phyloP scores from a whole-genome alignment of 2,113 vertebrate species.

The Corythaixoides concolor region DNA sequence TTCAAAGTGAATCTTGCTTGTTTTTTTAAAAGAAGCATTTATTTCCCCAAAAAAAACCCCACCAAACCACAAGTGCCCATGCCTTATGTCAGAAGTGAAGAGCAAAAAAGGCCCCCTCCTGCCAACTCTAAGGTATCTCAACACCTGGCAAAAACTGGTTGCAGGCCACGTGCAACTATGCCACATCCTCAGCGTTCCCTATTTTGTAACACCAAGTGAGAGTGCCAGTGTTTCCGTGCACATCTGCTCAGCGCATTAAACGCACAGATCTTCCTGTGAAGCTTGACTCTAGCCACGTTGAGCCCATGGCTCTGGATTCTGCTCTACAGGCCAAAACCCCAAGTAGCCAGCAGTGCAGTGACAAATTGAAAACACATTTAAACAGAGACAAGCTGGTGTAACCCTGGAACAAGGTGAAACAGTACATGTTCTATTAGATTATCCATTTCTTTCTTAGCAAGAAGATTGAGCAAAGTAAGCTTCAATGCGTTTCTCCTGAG shows the following conservation, averaged over 20 bases:
- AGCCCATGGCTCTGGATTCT: not conserved
- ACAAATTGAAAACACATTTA: not conserved
- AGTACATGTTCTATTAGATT: not conserved
- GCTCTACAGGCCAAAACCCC: not conserved
- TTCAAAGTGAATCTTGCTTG: not conserved
- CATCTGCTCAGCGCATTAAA: not conserved
- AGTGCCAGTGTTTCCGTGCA: not conserved
- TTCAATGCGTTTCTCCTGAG: not conserved
- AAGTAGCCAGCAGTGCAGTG: not conserved
- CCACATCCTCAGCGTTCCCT: not conserved
- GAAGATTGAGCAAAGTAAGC: not conserved
- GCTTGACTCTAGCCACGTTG: accelerated
- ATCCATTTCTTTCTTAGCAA: not conserved
- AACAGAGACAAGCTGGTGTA: not conserved
- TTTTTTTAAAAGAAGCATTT: not conserved
- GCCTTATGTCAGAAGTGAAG: not conserved
- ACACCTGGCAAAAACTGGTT: not conserved
- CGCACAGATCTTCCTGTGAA: not conserved
- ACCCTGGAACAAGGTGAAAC: not conserved
- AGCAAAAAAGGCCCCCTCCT: not conserved
- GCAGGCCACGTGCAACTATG: not conserved
- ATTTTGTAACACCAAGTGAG: not conserved
- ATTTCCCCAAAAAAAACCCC: accelerated
- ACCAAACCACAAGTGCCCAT: not conserved
- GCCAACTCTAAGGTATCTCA: not conserved